Conservation (phyloP, 2,113 vertebrate genomes). For the Ahaetulla prasina region DNA sequence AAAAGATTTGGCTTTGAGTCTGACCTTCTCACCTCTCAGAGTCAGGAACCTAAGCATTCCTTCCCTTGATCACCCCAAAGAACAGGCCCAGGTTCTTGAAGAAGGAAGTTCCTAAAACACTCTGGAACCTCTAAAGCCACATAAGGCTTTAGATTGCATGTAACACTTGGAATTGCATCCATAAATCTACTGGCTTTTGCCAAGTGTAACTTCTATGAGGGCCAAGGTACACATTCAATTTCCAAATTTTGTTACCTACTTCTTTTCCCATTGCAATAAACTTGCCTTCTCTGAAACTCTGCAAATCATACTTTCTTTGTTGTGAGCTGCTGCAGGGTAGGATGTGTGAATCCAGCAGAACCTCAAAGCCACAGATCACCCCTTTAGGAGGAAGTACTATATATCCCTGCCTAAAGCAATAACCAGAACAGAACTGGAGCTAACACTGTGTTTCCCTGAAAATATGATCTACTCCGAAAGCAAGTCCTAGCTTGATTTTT, state of each 20-base stretch:
- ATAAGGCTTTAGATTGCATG: not conserved
- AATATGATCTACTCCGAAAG: too few relatives aligned
- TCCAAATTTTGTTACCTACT: not conserved
- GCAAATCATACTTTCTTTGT: not conserved
- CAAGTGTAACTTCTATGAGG: not conserved
- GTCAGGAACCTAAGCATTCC: not conserved
- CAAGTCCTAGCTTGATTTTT: too few relatives aligned
- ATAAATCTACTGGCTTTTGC: not conserved
- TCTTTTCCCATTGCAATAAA: not conserved
- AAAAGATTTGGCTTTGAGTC: not conserved
- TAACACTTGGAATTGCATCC: not conserved
- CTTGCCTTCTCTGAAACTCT: not conserved
- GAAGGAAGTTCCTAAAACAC: not conserved
- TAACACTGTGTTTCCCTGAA: not conserved
- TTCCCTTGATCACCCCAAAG: not conserved
- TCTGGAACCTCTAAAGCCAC: not conserved
- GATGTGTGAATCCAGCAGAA: not conserved
- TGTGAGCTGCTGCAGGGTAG: not conserved
- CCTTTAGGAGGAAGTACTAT: not conserved
- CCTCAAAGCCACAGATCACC: not conserved
- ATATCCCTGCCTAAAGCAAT: not conserved
- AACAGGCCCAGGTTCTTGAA: not conserved
- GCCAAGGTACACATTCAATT: not conserved
- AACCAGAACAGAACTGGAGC: not conserved
- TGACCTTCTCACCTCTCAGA: not conserved